Percentiles rank a stretch among this genome's conserved stretches.
phyloP scores from a whole-genome alignment of 37 sponge, comb jelly and placozoan genomes.

The Geodia barretti region DNA sequence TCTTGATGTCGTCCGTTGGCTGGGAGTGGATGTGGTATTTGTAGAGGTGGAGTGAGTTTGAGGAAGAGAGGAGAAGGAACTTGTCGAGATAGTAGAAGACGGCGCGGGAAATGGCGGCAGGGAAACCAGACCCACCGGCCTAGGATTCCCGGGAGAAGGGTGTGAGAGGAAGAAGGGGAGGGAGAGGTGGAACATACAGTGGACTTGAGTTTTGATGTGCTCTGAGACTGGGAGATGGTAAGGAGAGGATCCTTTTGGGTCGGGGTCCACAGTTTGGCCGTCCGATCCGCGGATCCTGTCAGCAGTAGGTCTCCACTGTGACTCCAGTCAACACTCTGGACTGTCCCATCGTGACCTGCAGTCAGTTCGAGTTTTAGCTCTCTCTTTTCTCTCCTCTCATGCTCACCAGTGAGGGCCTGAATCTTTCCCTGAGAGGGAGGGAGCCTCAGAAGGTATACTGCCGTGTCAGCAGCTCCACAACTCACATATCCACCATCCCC shows the following conservation, averaged over 20 bases:
- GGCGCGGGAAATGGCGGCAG: conserved; percentile 60
- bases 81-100: conserved; percentile 98
- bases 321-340: conserved; percentile 60
- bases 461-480: conserved; percentile 58
- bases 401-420: conserved; percentile 19
- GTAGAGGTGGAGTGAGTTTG: conserved; percentile 73
- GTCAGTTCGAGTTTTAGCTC: not conserved
- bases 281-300: conserved; percentile 72
- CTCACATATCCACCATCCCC: conserved; percentile 57
- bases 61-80: conserved; percentile 83
- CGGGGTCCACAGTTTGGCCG: conserved; percentile 67
- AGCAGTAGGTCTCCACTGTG: conserved; percentile 55
- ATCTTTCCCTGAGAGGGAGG: conserved; percentile 1
- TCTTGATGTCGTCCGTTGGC: conserved; percentile 84
- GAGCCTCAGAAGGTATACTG: conserved; percentile 41
- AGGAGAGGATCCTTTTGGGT: conserved; percentile 64
- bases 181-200: no score
- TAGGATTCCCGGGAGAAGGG: not conserved
- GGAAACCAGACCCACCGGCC: conserved; percentile 39
- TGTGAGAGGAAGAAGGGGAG: not conserved
- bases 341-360: conserved; percentile 73
- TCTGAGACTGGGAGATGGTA: conserved; percentile 4
- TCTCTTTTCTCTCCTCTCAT: no score
- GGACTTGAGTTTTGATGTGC: not conserved
- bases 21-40: conserved; percentile 86